Evolutionary conservation across 2,888 invertebrate species (phyloP), one percentile per base, ranked within the genome.

Genomic region (Eilema griseolum): DNA sequence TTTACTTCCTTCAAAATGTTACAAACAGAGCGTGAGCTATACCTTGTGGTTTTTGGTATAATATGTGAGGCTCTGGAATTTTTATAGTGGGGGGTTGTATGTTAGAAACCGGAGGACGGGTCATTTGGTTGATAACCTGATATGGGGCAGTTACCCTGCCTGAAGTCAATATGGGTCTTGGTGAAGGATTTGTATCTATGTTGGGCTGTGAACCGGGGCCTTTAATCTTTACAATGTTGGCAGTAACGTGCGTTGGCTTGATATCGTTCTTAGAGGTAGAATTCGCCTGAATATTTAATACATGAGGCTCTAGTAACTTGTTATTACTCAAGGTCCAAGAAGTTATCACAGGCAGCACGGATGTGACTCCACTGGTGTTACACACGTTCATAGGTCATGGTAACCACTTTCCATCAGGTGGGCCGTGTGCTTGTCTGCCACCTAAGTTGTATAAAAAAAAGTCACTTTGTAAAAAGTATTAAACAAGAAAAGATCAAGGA

Each of bases 81-180:
- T 96, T 97, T 23, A 97, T 97, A 0, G 96, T 96, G 7, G 97
- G 95, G 20, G 97, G 96, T 82, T 97, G 97, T 89, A 96, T 95
- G 76, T 94, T 96, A 12, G 92, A 82, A 85, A 91, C 68, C 71
- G 92, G 83, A 57, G 90, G 90, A 73, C 93, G 90, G 72, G 91
- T 92, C 72, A 92, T 89, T 75, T 93, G 94, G 82, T 92, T 95
- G 59, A 95, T 90, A 52, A 95, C 93, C 86, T 95, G 95, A 85
- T 93, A 95, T 16, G 95, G 93, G 26, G 93, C 83, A 79, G 82
- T 87, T 16, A 93, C 87, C 80, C 95, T 91, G 57, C 85, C 87
- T 7, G 93, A 80, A 68, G 90, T 85, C 67, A 94, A 76, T 41
- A 93, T 86, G 70, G 95, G 93, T 78, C 93, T 89, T 26, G 88